A percentile compares a stretch with the other conserved stretches of the same genome.
phyloP scores from a whole-genome alignment of 1,140 invertebrate species.

The Drosophila persimilis region DNA sequence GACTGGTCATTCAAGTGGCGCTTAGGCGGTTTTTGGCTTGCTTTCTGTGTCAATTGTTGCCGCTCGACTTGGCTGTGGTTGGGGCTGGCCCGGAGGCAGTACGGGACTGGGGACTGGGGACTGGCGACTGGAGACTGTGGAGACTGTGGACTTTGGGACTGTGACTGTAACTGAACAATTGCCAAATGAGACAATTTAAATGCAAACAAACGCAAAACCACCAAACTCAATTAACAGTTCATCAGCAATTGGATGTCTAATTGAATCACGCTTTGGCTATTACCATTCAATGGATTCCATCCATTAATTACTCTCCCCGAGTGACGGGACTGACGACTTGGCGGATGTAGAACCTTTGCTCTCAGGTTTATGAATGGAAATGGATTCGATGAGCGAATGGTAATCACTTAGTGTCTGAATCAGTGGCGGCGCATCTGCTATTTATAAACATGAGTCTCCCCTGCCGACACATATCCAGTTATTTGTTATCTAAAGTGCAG shows the following conservation, averaged over 20 bases:
- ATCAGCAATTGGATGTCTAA: conserved; percentile 66
- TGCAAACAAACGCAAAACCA: conserved; percentile 60
- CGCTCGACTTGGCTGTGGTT: conserved; percentile 31
- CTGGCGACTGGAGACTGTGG: neutral
- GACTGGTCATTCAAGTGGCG: conserved; percentile 73
- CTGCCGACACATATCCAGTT: conserved; percentile 50
- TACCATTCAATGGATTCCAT: conserved; percentile 49
- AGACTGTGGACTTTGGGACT: conserved; percentile 18
- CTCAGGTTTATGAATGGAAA: conserved; percentile 59
- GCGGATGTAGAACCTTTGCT: conserved; percentile 73
- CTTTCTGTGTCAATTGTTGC: conserved; percentile 77
- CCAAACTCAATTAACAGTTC: conserved; percentile 71
- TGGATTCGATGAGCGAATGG: conserved; percentile 37
- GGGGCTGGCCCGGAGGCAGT: conserved; percentile 23
- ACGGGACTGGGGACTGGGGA: conserved; percentile 1
- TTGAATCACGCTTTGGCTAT: conserved; percentile 74
- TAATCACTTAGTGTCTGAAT: conserved; percentile 45
- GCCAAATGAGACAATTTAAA: conserved; percentile 75
- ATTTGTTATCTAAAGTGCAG: conserved; percentile 75
- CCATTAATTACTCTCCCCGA: conserved; percentile 60
- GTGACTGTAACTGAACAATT: conserved; percentile 17
- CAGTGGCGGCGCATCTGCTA: conserved; percentile 67
- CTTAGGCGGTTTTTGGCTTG: conserved; percentile 67
- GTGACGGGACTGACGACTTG: conserved; percentile 14
- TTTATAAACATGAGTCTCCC: conserved; percentile 69